Evolutionary conservation across 2,113 vertebrate species (phyloP).

Genomic region (Psilopogon haemacephalus): DNA sequence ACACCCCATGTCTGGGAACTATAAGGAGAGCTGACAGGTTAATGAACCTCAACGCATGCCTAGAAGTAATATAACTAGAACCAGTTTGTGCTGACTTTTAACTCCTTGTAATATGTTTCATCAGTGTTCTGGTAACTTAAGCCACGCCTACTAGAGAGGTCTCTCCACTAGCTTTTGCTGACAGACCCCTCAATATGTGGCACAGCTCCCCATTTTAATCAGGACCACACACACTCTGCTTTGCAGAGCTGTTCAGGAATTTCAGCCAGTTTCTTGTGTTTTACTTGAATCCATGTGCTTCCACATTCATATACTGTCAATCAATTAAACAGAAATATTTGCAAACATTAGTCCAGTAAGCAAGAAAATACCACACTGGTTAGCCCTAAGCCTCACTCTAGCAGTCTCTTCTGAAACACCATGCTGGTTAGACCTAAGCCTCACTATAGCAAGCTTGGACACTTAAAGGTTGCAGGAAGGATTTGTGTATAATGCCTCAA

Average conservation of each 20-base stretch:
- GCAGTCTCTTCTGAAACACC: too few species aligned
- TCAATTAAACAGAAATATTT: neutral
- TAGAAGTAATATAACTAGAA: neutral
- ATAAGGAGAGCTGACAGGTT: neutral
- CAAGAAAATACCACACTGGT: neutral
- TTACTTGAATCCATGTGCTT: neutral
- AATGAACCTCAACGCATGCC: neutral
- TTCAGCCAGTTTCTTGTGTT: neutral
- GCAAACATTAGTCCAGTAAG: neutral
- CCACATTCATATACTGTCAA: neutral
- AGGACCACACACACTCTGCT: neutral
- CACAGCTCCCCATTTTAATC: neutral
- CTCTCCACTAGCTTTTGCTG: neutral
- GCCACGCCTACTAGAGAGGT: neutral
- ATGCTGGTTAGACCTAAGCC: too few species aligned
- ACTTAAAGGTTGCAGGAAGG: neutral
- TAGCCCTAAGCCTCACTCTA: too few species aligned
- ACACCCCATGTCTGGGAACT: neutral
- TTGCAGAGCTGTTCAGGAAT: neutral
- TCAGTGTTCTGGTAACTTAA: neutral
- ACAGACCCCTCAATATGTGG: rapidly evolving
- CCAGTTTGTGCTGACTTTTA: constrained; percentile 45
- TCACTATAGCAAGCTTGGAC: neutral
- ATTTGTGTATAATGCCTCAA: neutral
- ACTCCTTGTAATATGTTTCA: constrained; percentile 5